These are phyloP conservation scores for Melieria omissa DNA, from an alignment of 2,888 invertebrate genomes.

Conservation along the genomic window DNA sequence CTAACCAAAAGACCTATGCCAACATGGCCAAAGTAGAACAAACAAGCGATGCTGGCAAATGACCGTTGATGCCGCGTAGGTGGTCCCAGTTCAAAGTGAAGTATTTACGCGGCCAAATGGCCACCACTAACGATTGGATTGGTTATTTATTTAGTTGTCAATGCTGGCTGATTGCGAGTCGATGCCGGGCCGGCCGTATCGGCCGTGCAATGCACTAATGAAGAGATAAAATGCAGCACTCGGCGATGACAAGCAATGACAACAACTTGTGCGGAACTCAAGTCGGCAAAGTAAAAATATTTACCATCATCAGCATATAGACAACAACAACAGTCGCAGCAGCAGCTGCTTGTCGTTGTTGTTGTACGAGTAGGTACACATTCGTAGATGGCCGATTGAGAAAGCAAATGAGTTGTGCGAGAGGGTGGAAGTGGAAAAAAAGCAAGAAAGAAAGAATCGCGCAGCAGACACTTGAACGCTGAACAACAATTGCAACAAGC, in stretches of 20 bases:
- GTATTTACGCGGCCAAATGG: too few species aligned
- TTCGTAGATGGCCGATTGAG: background rate
- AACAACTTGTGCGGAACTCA: conserved; percentile 12
- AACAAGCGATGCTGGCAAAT: too few species aligned
- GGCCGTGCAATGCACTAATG: conserved; percentile 21
- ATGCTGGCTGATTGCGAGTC: too few species aligned
- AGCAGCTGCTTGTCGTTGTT: background rate
- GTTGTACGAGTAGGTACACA: too few species aligned
- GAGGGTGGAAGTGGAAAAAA: background rate
- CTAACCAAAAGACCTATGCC: too few species aligned
- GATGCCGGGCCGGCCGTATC: too few species aligned
- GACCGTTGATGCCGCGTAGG: too few species aligned
- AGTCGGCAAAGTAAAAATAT: conserved; percentile 4
- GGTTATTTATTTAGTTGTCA: too few species aligned
- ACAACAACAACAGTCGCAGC: background rate
- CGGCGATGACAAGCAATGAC: conserved; percentile 26
- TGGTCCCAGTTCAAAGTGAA: too few species aligned
- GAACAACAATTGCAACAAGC: background rate
- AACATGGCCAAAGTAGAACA: too few species aligned
- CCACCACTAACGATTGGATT: too few species aligned
- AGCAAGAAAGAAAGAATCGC: too few species aligned
- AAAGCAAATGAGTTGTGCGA: conserved; percentile 1
- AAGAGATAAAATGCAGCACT: conserved; percentile 14
- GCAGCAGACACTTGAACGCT: background rate
- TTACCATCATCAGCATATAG: background rate